A percentile compares a stretch with the other conserved stretches of the same genome.
Evolutionary conservation across 2,113 vertebrate genomes (phyloP).

Genomic region (Phalacrocorax carbo): DNA sequence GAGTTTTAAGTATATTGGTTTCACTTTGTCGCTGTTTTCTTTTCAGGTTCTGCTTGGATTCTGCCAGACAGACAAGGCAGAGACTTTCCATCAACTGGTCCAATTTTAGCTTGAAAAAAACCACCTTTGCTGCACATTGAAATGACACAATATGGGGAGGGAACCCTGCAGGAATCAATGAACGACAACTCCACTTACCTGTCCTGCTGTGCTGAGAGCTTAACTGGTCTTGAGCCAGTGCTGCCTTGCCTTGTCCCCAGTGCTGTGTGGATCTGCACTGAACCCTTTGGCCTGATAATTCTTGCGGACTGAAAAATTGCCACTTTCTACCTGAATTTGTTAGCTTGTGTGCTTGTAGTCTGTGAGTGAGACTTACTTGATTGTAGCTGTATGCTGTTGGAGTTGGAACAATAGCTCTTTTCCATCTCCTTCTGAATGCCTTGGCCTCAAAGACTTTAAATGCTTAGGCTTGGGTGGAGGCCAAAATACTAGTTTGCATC

Average conservation of each 20-base stretch:
- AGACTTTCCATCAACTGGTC: conserved; percentile 99
- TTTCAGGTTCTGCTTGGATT: conserved; percentile 95
- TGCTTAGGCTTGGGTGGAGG: conserved; percentile 81
- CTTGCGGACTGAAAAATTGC: conserved; percentile 80
- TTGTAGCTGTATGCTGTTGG: conserved; percentile 79
- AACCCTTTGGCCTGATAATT: conserved; percentile 78
- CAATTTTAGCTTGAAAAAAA: conserved; percentile 99
- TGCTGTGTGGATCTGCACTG: conserved; percentile 79
- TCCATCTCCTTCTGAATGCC: conserved; percentile 71
- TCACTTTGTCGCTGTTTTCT: not conserved
- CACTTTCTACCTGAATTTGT: conserved; percentile 80
- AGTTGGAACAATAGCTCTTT: conserved; percentile 72
- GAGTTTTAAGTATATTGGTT: not conserved
- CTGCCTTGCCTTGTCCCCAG: conserved; percentile 86
- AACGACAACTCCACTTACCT: conserved; percentile 68
- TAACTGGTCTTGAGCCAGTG: conserved; percentile 76
- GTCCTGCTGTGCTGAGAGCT: conserved; percentile 82
- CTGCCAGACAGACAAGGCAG: conserved; percentile 94
- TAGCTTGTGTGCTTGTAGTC: conserved; percentile 91
- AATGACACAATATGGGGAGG: conserved; percentile 52
- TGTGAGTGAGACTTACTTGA: conserved; percentile 84
- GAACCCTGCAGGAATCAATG: conserved; percentile 75
- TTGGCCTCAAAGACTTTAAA: conserved; percentile 77
- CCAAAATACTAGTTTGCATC: conserved; percentile 80
- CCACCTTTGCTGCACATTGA: conserved; percentile 95